Evolutionary conservation across 2,113 vertebrate species (phyloP).

Genomic region (Sarotherodon lohbergeri): DNA sequence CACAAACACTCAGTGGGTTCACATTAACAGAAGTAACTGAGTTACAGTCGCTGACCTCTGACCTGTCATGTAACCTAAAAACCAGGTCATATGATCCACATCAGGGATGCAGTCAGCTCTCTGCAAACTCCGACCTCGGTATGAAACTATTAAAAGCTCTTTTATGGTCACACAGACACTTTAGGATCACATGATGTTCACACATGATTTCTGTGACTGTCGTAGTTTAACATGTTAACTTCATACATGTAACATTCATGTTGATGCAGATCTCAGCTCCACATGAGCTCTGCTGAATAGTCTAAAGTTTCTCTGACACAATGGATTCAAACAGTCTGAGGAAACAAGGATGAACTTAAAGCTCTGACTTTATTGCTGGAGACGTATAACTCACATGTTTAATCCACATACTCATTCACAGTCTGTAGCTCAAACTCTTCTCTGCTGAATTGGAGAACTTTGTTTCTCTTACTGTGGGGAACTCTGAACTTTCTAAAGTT

Average conservation of each 20-base stretch:
- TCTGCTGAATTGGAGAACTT: too few relatives aligned
- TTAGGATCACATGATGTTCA: neutral
- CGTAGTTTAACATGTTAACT: neutral
- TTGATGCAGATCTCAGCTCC: neutral
- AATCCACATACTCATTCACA: too few relatives aligned
- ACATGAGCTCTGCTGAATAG: neutral
- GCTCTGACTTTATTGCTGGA: neutral
- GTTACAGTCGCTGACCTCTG: neutral
- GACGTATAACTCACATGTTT: too few relatives aligned
- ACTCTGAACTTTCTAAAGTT: too few relatives aligned
- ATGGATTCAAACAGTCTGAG: neutral
- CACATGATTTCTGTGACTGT: neutral
- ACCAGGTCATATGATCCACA: neutral
- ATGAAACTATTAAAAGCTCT: neutral
- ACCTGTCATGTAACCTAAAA: neutral
- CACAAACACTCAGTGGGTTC: too few relatives aligned
- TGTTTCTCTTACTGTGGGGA: too few relatives aligned
- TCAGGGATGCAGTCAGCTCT: neutral
- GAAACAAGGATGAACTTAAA: neutral
- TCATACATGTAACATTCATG: neutral
- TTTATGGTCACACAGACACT: neutral
- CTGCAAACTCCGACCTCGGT: neutral
- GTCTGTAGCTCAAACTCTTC: too few relatives aligned
- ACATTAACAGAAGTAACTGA: too few relatives aligned
- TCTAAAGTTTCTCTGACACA: neutral